phyloP scores from a whole-genome alignment of 2,797 vertebrate genomes.

The Gymnothorax javanicus region DNA sequence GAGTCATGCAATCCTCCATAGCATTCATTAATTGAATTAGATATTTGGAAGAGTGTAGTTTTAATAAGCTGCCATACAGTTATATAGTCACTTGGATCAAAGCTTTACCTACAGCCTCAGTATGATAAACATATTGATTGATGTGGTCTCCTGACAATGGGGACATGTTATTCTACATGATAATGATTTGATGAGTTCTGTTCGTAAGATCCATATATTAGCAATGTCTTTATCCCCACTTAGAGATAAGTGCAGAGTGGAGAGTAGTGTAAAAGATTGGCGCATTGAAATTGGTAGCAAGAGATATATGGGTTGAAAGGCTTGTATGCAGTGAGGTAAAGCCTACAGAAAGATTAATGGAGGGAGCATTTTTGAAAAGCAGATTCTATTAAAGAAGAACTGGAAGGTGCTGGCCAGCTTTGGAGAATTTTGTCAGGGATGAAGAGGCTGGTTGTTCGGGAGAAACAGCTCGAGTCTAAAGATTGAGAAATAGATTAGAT shows the following conservation, averaged over 20 bases:
- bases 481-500: constrained; percentile 43
- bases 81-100: constrained; percentile 48
- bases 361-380: constrained; percentile 32
- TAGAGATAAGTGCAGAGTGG: constrained; percentile 37
- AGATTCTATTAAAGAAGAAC: constrained; percentile 24
- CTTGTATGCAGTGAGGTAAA: constrained; percentile 28
- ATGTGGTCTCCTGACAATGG: constrained; percentile 37
- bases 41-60: neutral
- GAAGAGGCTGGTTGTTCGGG: constrained; percentile 10
- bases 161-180: constrained; percentile 43
- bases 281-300: constrained; percentile 20
- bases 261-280: neutral
- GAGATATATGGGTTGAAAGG: constrained; percentile 36
- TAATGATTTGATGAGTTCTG: constrained; percentile 19
- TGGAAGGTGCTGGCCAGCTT: constrained; percentile 26
- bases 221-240: constrained; percentile 14
- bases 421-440: constrained; percentile 10
- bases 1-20: neutral
- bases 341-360: constrained; percentile 42
- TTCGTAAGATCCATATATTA: constrained; percentile 26
- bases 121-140: constrained; percentile 36
- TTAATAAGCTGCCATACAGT: constrained; percentile 40
- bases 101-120: constrained; percentile 56
- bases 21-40: constrained; percentile 5
- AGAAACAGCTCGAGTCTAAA: constrained; percentile 41